phyloP scores from a whole-genome alignment of 2,113 vertebrate genomes.

The Chrysemys picta region DNA sequence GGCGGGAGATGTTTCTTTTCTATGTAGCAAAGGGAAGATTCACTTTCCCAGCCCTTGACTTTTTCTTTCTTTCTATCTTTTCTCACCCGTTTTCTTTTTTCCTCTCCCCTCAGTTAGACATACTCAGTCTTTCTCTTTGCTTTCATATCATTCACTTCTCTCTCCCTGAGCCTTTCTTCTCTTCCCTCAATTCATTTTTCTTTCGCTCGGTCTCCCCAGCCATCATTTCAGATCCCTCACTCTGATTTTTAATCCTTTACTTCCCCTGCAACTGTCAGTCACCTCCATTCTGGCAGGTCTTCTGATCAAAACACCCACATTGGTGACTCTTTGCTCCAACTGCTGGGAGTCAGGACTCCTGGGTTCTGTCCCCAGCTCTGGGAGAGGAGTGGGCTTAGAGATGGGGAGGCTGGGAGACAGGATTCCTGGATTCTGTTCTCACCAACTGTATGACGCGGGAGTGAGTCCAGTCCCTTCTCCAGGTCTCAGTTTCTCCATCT shows the following conservation, averaged over 20 bases:
- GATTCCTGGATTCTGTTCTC: neutral
- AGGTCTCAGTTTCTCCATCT: neutral
- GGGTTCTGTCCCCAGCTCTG: neutral
- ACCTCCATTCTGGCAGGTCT: neutral
- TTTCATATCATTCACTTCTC: neutral
- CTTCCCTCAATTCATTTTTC: neutral
- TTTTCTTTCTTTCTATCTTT: neutral
- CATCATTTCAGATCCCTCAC: accelerated
- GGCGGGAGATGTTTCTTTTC: too few species aligned
- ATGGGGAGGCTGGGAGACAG: neutral
- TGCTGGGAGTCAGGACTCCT: neutral
- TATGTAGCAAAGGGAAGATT: neutral
- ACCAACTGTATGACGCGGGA: neutral
- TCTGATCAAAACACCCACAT: neutral
- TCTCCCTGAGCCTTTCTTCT: neutral
- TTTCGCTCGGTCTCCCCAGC: accelerated
- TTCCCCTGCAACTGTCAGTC: neutral
- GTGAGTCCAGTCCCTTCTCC: neutral
- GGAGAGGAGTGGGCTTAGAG: too few species aligned
- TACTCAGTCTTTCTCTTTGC: too few species aligned
- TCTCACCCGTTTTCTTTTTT: too few species aligned
- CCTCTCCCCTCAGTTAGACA: neutral
- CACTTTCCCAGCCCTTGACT: too few species aligned
- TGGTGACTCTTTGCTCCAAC: neutral
- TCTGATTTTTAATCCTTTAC: neutral